Evolutionary conservation across 2,797 vertebrate species (phyloP).

Genomic region (Pelobates cultripes): DNA sequence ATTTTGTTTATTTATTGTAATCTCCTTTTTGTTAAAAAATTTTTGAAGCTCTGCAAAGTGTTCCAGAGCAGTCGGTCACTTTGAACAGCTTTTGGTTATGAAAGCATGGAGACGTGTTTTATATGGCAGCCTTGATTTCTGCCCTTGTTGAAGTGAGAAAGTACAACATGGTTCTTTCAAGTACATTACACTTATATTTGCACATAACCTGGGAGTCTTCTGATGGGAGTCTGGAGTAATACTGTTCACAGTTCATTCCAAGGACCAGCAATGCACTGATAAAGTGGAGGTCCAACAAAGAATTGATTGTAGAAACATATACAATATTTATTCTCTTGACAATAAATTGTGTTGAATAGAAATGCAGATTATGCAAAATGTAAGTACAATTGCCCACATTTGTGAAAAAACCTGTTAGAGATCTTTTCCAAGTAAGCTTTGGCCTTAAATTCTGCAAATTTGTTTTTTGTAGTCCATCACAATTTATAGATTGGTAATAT

Average conservation of each 20-base stretch:
- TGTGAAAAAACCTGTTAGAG: too few species aligned
- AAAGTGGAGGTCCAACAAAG: background rate
- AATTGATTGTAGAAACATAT: constrained; percentile 22
- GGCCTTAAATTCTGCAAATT: too few species aligned
- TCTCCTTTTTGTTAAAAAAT: constrained; percentile 13
- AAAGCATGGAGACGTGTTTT: constrained; percentile 29
- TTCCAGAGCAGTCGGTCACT: constrained; percentile 13
- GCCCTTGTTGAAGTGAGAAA: constrained; percentile 18
- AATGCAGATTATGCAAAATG: too few species aligned
- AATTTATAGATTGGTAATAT: too few species aligned
- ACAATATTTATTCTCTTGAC: too few species aligned
- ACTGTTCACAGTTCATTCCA: background rate
- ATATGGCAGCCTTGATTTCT: constrained; percentile 28
- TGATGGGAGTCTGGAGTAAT: background rate
- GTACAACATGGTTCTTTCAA: constrained; percentile 23
- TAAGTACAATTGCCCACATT: too few species aligned
- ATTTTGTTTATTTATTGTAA: constrained; percentile 55
- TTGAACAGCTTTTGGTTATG: constrained; percentile 19
- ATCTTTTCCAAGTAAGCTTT: too few species aligned
- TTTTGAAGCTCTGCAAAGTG: constrained; percentile 36
- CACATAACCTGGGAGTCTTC: constrained; percentile 31
- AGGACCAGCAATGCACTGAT: background rate
- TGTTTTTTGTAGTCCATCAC: too few species aligned
- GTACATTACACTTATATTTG: constrained; percentile 30
- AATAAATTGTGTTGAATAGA: too few species aligned